Conservation (phyloP, 2,797 vertebrate genomes). For the Dendrocincla tyrannina region DNA sequence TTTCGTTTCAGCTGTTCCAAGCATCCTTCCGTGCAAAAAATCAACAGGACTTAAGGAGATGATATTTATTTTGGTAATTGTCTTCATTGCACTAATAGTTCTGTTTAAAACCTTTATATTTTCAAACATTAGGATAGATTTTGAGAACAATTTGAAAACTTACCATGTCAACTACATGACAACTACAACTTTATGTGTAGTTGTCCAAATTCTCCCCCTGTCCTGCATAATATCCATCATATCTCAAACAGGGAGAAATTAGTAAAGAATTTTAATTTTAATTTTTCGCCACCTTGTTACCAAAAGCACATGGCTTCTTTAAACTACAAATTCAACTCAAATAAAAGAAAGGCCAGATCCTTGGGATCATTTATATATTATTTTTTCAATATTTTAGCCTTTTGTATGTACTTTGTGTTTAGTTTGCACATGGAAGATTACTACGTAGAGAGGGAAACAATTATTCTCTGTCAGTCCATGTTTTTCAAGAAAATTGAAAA, state of each 20-base stretch:
- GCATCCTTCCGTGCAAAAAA: not conserved
- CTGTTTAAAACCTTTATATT: not conserved
- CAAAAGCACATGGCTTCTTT: not conserved
- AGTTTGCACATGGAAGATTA: not conserved
- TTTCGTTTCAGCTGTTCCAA: not conserved
- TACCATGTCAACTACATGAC: rapidly evolving
- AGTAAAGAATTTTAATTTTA: not conserved
- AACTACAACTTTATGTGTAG: not conserved
- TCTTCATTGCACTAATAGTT: not conserved
- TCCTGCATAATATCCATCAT: not conserved
- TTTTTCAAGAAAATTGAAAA: not conserved
- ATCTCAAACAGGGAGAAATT: not conserved
- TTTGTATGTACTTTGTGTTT: not conserved
- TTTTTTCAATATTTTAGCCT: not conserved
- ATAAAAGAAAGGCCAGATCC: not conserved
- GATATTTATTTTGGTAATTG: not conserved
- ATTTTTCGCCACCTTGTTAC: not conserved
- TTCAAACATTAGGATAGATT: not conserved
- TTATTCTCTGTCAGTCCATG: not conserved
- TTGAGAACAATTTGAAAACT: not conserved
- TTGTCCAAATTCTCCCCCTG: not conserved
- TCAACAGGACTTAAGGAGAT: not conserved
- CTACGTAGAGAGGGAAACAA: not conserved
- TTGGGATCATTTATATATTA: not conserved
- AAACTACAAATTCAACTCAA: not conserved